Evolutionary conservation across 2,888 invertebrate genomes (phyloP), one percentile per base, ranked within the genome.

Genomic region (Noctua fimbriata): DNA sequence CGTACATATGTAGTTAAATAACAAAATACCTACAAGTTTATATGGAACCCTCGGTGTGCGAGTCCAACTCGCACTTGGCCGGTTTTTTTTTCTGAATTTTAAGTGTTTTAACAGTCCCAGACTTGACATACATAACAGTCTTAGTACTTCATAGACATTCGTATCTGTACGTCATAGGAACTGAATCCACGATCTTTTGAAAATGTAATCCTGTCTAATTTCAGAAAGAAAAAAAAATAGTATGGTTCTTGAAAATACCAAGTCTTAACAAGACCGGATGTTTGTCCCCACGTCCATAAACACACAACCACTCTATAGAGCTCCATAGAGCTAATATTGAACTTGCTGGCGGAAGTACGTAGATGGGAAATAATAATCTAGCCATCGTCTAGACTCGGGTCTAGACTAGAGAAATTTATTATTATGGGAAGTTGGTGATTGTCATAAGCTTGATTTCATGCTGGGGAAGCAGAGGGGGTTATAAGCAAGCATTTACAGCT

Each of bases 311-410:
- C 24, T 82, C 69, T 76, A 49, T 52, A 76, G 58, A 82, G 55
- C 63, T 32, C 36, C 32, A 67, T 60, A 32, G n/a, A 82, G 69
- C 69, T 58, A 82, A 78, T 82, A 82, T 82, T 72, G 67, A 58
- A 63, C 63, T 78, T 41, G 49, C 36, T n/a, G 7, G 41, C 69
- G 69, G 83, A 82, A 69, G n/a, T 69, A 60, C 18, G 44, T 16
- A 21, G 36, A 70, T 80, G 32, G 28, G 77, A 71, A 69, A 72
- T 82, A 69, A 76, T 81, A 58, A 52, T 44, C 67, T 16, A 0
- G 24, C 32, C 24, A 32, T 18, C 36, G 82, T 77, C 82, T 82
- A 72, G 82, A 72, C 82, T 1, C 1, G 2, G 4, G 69, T 69
- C 82, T 82, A 72, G 82, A 82, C 82, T 69, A 7, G 18, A 60